phyloP scores from a whole-genome alignment of 2,888 invertebrate genomes.

The Xestoiulus laeticollis region DNA sequence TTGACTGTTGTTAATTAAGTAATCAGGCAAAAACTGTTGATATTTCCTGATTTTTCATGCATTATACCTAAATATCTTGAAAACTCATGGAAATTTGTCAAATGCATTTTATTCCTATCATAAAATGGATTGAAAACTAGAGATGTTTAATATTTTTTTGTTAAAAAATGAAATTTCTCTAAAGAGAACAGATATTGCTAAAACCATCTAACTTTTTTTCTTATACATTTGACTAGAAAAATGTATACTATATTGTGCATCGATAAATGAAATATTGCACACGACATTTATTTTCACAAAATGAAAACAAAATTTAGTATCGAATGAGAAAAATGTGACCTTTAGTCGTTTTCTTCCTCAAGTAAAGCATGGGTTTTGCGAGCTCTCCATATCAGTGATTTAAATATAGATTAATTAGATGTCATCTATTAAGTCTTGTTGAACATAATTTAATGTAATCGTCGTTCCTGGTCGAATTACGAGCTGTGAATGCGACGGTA shows the following conservation, averaged over 20 bases:
- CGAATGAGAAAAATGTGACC: not conserved
- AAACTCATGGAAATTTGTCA: not conserved
- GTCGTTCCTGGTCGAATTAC: constrained; percentile 48
- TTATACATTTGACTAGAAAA: not conserved
- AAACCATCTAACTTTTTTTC: not conserved
- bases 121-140: not conserved
- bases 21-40: not conserved
- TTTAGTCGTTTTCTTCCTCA: not conserved
- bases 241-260: not conserved
- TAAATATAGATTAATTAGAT: not conserved
- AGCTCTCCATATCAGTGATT: not conserved
- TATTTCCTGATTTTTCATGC: not conserved
- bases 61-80: not conserved
- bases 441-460: constrained; percentile 50
- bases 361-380: not conserved
- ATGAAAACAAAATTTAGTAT: not conserved
- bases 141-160: not conserved
- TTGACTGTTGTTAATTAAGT: not conserved
- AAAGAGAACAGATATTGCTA: not conserved
- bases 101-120: not conserved
- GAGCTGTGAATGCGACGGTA: constrained; percentile 42
- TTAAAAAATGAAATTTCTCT: not conserved
- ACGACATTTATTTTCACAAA: constrained; percentile 23
- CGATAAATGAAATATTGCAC: not conserved
- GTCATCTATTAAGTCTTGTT: constrained; percentile 40